phyloP scores from a whole-genome alignment of 2,113 vertebrate genomes.

The Porphyrio hochstetteri region DNA sequence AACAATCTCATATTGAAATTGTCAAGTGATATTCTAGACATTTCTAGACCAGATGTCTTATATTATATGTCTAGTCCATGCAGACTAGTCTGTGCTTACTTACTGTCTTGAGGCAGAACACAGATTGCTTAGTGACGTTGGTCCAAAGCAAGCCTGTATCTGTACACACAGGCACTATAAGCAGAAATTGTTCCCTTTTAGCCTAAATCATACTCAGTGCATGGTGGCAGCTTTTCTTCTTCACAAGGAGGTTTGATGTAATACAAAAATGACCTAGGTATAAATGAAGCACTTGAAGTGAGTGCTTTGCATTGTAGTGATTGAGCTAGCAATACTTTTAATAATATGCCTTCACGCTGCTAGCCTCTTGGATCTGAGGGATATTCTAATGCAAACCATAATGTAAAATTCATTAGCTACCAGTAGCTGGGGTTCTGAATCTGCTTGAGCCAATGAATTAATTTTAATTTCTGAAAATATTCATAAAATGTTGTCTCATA shows the following conservation, averaged over 20 bases:
- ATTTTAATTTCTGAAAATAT: slow-evolving; percentile 1
- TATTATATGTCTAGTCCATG: not conserved
- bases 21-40: not conserved
- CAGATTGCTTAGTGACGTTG: not conserved
- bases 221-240: not conserved
- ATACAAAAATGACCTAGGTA: not conserved
- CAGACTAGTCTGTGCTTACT: not conserved
- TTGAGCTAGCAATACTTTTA: not conserved
- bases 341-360: not conserved
- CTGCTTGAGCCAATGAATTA: not conserved
- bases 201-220: not conserved
- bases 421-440: not conserved
- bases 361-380: not conserved
- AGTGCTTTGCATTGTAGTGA: not conserved
- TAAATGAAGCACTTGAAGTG: not conserved
- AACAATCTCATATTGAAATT: not conserved
- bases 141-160: not conserved
- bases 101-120: not conserved
- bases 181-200: not conserved
- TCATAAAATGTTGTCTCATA: not conserved
- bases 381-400: slow-evolving; percentile 1
- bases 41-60: not conserved
- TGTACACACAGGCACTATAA: not conserved
- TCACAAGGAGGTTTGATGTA: not conserved
- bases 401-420: slow-evolving; percentile 3